A percentile compares a stretch with the other conserved stretches of the same genome.
These are phyloP conservation scores for Tarsius wallacei DNA, from an alignment of 2,797 vertebrate species.

Conservation along the genomic window DNA sequence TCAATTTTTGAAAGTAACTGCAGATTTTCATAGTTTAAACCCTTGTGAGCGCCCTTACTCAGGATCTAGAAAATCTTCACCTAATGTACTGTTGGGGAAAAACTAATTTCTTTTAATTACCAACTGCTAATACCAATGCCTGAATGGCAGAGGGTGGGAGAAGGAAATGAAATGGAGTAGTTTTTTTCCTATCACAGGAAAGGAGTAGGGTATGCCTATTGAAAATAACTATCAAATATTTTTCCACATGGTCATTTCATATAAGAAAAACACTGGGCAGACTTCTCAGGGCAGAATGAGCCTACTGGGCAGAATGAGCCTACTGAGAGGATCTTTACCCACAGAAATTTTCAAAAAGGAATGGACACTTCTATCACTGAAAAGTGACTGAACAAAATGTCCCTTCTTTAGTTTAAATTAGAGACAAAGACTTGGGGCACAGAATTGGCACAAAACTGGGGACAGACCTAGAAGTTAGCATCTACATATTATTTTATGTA, in stretches of 20 bases:
- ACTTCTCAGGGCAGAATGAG: too few relatives aligned
- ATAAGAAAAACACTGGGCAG: neutral
- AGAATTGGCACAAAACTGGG: neutral
- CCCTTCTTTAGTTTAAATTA: neutral
- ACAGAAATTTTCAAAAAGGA: neutral
- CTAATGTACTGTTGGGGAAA: neutral
- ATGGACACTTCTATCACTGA: neutral
- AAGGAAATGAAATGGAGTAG: neutral
- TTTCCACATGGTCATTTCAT: neutral
- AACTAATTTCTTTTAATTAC: slow-evolving; percentile 33
- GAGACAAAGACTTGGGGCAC: neutral
- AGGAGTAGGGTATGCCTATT: neutral
- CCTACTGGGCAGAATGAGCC: neutral
- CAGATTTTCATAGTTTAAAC: neutral
- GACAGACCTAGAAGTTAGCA: neutral
- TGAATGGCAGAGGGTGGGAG: neutral
- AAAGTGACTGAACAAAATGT: neutral
- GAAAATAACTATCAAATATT: slow-evolving; percentile 5
- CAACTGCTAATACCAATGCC: neutral
- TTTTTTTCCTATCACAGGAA: neutral
- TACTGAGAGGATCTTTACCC: neutral
- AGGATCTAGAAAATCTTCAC: neutral
- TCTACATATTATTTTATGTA: neutral
- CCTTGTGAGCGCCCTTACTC: neutral
- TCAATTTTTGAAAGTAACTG: neutral